phyloP scores from a whole-genome alignment of 2,888 invertebrate genomes.

The Trachelus stipa region DNA sequence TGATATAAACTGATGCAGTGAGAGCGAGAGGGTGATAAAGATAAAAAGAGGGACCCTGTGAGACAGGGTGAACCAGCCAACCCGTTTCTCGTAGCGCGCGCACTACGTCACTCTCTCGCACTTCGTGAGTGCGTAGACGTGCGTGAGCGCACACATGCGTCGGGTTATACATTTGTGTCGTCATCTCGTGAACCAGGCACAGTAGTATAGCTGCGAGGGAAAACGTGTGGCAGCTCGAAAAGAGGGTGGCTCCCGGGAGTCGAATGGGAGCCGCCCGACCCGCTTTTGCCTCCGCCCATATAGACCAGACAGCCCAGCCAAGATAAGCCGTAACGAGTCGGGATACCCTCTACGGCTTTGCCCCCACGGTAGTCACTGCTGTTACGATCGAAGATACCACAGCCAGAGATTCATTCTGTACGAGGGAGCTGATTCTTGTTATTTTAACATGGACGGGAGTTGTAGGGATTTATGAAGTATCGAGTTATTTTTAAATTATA shows the following conservation, averaged over 20 bases:
- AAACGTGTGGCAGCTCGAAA: constrained; percentile 37
- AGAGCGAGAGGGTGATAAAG: neutral
- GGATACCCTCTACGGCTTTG: neutral
- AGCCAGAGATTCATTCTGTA: neutral
- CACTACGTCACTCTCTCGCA: neutral
- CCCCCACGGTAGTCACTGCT: neutral
- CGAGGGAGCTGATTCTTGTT: neutral
- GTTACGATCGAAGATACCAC: neutral
- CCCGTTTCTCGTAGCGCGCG: neutral
- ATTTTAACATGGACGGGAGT: neutral
- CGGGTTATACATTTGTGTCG: neutral
- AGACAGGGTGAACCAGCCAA: neutral
- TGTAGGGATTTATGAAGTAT: neutral
- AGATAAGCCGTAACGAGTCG: constrained; percentile 6
- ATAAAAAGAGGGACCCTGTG: neutral
- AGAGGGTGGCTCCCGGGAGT: constrained; percentile 59
- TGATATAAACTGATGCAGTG: too few species aligned
- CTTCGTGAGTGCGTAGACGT: neutral
- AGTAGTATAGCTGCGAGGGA: neutral
- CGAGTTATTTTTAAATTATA: neutral
- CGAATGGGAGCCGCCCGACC: constrained; percentile 59
- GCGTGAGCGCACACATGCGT: neutral
- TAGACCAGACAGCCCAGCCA: constrained; percentile 10
- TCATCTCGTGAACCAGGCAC: neutral
- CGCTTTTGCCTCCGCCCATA: constrained; percentile 61